phyloP scores from a whole-genome alignment of 2,797 vertebrate species.

The Babyrousa celebensis region DNA sequence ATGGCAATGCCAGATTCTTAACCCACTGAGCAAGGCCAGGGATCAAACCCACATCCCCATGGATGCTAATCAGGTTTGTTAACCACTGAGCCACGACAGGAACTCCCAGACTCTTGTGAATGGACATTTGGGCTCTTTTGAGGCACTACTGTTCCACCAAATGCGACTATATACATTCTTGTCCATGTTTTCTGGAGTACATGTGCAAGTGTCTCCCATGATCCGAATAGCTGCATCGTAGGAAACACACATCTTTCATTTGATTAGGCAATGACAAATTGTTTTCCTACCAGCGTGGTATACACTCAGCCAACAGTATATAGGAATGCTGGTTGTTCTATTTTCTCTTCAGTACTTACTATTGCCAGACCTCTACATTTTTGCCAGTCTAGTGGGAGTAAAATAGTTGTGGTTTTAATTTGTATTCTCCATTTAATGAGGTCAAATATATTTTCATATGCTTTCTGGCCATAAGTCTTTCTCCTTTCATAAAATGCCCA shows the following conservation, averaged over 20 bases:
- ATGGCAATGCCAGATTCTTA: too few species aligned
- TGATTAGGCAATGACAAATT: background rate
- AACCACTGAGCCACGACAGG: too few species aligned
- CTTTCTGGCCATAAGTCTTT: slow-evolving; percentile 42
- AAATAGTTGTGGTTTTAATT: slow-evolving; percentile 61
- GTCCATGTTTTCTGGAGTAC: background rate
- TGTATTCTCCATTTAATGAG: background rate
- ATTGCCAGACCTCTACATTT: background rate
- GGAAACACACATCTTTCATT: background rate
- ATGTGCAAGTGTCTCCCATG: background rate
- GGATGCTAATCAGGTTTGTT: too few species aligned
- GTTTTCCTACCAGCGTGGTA: background rate
- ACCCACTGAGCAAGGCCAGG: too few species aligned
- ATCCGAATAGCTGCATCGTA: background rate
- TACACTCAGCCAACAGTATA: background rate
- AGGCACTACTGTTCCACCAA: background rate
- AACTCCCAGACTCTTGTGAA: background rate
- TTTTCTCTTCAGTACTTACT: background rate
- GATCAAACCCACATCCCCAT: too few species aligned
- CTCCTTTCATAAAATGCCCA: slow-evolving; percentile 50
- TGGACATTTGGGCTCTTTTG: background rate
- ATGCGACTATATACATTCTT: background rate
- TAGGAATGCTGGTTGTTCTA: background rate
- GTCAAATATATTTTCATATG: slow-evolving; percentile 3
- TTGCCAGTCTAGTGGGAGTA: background rate